Base-by-base conservation (phyloP, 2,797 vertebrate species). In the Sebastes itinus region DNA sequence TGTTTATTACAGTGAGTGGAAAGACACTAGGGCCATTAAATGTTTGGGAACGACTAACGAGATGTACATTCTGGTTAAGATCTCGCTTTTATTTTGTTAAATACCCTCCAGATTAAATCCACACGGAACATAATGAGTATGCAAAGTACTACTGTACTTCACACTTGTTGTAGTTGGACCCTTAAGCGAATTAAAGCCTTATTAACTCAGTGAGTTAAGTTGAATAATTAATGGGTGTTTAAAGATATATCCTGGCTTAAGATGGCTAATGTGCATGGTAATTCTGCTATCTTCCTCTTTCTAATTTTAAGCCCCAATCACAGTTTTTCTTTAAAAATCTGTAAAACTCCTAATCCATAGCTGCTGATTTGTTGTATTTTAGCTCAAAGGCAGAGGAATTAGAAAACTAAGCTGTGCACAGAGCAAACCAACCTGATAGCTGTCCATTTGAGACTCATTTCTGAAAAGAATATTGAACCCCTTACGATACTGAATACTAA, bases 181-280 rank as follows among this genome's bases (percentile, higher is more conserved):
- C 76, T 81, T 66, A 68, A 82, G 52, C 54, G 78, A 78, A 88
- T 77, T 66, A 65, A 80, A 85, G 58, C 49, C 58, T 67, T 22
- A 67, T 85, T 72, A 88, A 80, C 80, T 80, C 77, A 81, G 72
- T 81, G 76, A 84, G 80, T 68, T 88, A 89, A 91, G 84, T 84
- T 90, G 72, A 66, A 82, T 94, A 89, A 92, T 92, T 89, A 91
- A 92, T 60, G 20, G 4, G 1, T 32, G 42, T 72, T 61, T 88
- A 79, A 85, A 69, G 68, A 75, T 81, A 68, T 77, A 83, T 88
- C 72, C 76, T 78, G 69, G 58, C 68, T 82, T 78, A 56, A 80
- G 71, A 81, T 69, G 71, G 80, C 67, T 87, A 81, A 85, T 61
- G 28, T 75, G 61, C 74, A 84, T 88, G 78, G 78, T 85, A 80